Evolutionary conservation across 2,797 vertebrate species (phyloP), one percentile per base, ranked within the genome.

Genomic region (Sparus aurata): DNA sequence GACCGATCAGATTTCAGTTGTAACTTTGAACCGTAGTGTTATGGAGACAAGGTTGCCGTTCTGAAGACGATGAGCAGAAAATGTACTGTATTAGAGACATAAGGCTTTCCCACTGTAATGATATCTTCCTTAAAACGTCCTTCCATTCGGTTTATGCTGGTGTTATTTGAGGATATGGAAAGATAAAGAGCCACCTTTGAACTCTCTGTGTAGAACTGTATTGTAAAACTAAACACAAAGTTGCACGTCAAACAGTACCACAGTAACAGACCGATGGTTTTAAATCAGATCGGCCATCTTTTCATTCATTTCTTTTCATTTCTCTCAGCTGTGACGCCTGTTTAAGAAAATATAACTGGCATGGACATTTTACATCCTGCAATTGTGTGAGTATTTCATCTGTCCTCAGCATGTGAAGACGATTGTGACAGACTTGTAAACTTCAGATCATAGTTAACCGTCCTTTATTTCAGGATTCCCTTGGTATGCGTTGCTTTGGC

Each of bases 151-250:
- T 76, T 72, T 61, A 46, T 73, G 64, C 65, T 3, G 0, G 4
- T 49, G 52, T 72, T 22, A 45, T 17, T 45, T 55, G 54, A 74
- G 5, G 43, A 72, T 12, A 34, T 0, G 1, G n/a, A 12, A 47
- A 22, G 68, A 82, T 90, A 77, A 83, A 79, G 41, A 80, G 20
- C 54, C 2, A 87, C 79, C 86, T 87, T 87, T 87, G 86, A 80
- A 67, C 86, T 64, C 25, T 45, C 18, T 10, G 3, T 10, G 10
- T 11, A 57, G 52, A 30, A 73, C n/a, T 18, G n/a, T 60, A 13
- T 53, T 60, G 30, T 23, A 60, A 59, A 69, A 69, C 20, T 23
- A 3, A 38, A 61, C 22, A 41, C 18, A 23, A 41, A 54, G 60
- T 2, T 30, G 16, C 45, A 54, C 11, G 52, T 45, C 59, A 34